These are phyloP conservation scores for Poeciliopsis retropinna DNA, from an alignment of 2,113 vertebrate species.

Conservation along the genomic window DNA sequence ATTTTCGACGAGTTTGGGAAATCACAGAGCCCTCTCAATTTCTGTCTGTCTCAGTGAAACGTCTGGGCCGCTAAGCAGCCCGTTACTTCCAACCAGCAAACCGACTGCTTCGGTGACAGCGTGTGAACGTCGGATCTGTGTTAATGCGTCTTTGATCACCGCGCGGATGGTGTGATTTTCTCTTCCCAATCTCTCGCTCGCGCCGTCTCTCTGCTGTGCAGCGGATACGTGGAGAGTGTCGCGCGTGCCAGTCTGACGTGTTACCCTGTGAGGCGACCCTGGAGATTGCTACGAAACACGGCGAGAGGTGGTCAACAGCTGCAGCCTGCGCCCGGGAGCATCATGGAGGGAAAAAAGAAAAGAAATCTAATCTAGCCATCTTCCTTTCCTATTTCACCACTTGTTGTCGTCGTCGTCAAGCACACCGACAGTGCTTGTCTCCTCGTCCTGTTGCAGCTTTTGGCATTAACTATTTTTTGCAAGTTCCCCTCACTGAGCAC, in stretches of 20 bases:
- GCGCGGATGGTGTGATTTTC: not conserved
- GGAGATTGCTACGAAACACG: conserved; percentile 47
- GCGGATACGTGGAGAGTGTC: conserved; percentile 39
- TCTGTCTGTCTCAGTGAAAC: conserved; percentile 12
- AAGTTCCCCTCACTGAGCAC: not conserved
- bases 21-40: conserved; percentile 5
- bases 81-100: not conserved
- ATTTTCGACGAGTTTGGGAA: conserved; percentile 4
- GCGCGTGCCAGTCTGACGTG: conserved; percentile 50
- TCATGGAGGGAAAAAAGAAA: conserved; percentile 47
- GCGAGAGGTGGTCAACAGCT: conserved; percentile 55
- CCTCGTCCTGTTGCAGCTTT: conserved; percentile 13
- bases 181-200: conserved; percentile 2
- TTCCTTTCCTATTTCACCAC: conserved; percentile 57
- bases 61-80: not conserved
- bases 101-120: not conserved
- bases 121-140: not conserved
- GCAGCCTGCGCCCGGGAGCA: conserved; percentile 44
- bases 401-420: conserved; percentile 51
- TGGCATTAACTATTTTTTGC: not conserved
- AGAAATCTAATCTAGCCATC: conserved; percentile 48
- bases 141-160: not conserved
- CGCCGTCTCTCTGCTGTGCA: conserved; percentile 16
- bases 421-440: conserved; percentile 18
- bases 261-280: conserved; percentile 61